These are phyloP conservation scores for Drosophila tripunctata DNA, from an alignment of 2,888 invertebrate species.

Conservation along the genomic window DNA sequence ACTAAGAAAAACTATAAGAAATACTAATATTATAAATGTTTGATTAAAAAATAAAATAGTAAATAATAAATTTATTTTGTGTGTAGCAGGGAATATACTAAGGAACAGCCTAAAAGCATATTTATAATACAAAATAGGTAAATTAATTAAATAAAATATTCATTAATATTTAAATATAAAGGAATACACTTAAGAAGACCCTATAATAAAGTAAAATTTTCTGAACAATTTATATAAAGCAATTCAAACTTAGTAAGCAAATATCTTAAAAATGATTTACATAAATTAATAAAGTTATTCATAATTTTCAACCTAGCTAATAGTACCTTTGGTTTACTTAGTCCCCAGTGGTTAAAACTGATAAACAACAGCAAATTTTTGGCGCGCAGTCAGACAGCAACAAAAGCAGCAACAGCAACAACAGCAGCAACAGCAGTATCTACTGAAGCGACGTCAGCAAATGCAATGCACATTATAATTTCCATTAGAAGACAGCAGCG, in stretches of 20 bases:
- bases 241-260: too few relatives aligned
- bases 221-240: too few relatives aligned
- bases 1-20: neutral
- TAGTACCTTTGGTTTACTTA: slow-evolving; percentile 11
- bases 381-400: slow-evolving; percentile 46
- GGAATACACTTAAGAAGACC: too few relatives aligned
- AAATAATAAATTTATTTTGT: neutral
- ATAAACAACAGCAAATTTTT: slow-evolving; percentile 60
- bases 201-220: too few relatives aligned
- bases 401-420: slow-evolving; percentile 24
- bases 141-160: too few relatives aligned
- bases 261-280: neutral
- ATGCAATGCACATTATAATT: slow-evolving; percentile 74
- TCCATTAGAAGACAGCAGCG: slow-evolving; percentile 68
- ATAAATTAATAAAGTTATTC: neutral
- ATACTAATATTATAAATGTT: neutral
- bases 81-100: too few relatives aligned
- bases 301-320: slow-evolving; percentile 7
- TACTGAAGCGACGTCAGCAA: slow-evolving; percentile 50
- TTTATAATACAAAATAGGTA: too few relatives aligned
- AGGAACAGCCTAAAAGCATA: neutral
- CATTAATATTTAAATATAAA: too few relatives aligned
- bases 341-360: slow-evolving; percentile 31
- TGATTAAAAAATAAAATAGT: neutral
- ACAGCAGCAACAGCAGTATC: slow-evolving; percentile 22